These are phyloP conservation scores for Spodoptera litura DNA, from an alignment of 1,140 invertebrate species.

Conservation along the genomic window DNA sequence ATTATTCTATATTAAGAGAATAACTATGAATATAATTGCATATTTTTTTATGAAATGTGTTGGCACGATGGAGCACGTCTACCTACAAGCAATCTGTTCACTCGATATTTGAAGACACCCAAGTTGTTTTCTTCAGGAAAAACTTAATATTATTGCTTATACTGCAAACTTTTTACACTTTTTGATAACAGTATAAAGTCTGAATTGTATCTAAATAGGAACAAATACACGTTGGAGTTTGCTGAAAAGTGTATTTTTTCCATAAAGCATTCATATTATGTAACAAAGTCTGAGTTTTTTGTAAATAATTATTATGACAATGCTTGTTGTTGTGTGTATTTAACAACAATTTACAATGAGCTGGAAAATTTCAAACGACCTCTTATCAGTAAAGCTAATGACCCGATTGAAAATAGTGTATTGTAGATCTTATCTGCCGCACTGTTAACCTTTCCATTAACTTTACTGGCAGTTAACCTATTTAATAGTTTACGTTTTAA, in stretches of 20 bases:
- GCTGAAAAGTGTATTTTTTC: no score
- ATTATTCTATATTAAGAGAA: not conserved
- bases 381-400: slow-evolving; percentile 28
- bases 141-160: no score
- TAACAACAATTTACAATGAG: slow-evolving; percentile 7
- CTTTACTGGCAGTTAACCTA: not conserved
- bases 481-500: not conserved
- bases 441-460: slow-evolving; percentile 9
- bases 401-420: slow-evolving; percentile 12
- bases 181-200: no score
- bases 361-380: slow-evolving; percentile 28
- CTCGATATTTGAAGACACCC: no score
- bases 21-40: not conserved
- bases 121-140: no score
- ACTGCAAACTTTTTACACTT: no score
- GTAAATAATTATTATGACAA: not conserved
- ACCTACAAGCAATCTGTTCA: no score
- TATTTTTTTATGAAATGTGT: not conserved
- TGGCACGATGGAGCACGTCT: no score
- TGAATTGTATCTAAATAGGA: no score
- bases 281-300: not conserved
- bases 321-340: not conserved
- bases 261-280: no score
- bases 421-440: not conserved
- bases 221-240: not conserved